Evolutionary conservation across 2,797 vertebrate genomes (phyloP), one percentile per base, ranked within the genome.

Genomic region (Otolemur crassicaudatus): DNA sequence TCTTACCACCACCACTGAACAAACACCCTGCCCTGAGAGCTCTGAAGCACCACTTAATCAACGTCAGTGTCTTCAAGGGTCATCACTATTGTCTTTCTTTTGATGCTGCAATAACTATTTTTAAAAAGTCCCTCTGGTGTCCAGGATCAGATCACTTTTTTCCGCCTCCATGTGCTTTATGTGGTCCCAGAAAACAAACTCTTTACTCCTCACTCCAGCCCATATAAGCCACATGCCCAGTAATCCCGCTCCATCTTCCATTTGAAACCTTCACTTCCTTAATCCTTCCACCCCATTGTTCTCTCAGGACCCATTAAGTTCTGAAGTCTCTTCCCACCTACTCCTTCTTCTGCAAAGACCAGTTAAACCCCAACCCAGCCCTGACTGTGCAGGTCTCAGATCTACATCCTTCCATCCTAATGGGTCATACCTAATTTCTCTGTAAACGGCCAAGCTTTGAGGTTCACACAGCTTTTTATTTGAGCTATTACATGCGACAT

Each of bases 11-110:
- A 12, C 58, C n/a, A 49, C 53, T 12, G 12, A 53, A 53, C 49
- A 53, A 80, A 31, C 7, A 76, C 23, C 12, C 19, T 67, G 67
- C 19, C 23, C 25, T 65, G 31, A 60, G 63, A 81, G 25, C 34
- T 87, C 56, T 87, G 40, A 95, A 67, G 61, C 14, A 53, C 16
- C 17, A n/a, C 31, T 93, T 76, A 37, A 86, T 76, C 67, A 77
- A 23, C 65, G 29, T 49, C 46, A 53, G 2, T 46, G 23, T 20
- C 73, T 69, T 87, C 46, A 73, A 49, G 80, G 25, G 61, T 53
- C 12, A 3, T 25, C 34, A 31, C 14, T 49, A 27, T 14, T 79
- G 22, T 11, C 8, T 63, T 86, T 76, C 43, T 85, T 60, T 95
- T 60, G 31, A 5, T 34, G n/a, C 12, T 40, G 2, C 6, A 46